A percentile compares a stretch with the other conserved stretches of the same genome.
These are phyloP conservation scores for Adelognathus sp. DNA, from an alignment of 2,888 invertebrate species.

Conservation along the genomic window DNA sequence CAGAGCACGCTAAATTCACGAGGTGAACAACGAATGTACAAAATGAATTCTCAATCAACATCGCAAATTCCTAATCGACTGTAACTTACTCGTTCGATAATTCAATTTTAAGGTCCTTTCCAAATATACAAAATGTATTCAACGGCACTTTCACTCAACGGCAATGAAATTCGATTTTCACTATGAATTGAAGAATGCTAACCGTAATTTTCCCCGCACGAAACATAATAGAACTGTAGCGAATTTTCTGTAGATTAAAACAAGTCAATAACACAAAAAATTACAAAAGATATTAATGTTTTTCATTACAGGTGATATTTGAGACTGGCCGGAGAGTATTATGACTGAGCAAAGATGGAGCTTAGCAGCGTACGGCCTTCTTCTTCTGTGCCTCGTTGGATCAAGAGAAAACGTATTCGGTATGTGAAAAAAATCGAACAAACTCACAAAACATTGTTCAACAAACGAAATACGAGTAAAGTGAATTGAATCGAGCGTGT, in stretches of 20 bases:
- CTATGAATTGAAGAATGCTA: too few species aligned
- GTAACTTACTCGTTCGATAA: too few species aligned
- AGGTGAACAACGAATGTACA: too few species aligned
- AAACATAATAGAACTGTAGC: too few species aligned
- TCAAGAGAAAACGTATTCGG: conserved; percentile 66
- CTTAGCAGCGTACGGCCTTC: conserved; percentile 55
- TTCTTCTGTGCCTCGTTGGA: conserved; percentile 67
- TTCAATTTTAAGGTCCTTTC: too few species aligned
- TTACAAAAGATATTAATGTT: neutral
- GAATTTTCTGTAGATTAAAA: too few species aligned
- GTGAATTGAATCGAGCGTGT: conserved; percentile 17
- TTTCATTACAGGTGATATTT: conserved; percentile 68
- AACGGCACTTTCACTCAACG: too few species aligned
- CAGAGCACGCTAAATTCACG: too few species aligned
- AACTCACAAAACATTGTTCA: neutral
- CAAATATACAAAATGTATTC: too few species aligned
- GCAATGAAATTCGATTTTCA: neutral
- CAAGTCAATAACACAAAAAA: neutral
- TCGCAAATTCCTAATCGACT: too few species aligned
- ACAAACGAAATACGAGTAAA: neutral
- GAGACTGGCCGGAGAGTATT: conserved; percentile 68
- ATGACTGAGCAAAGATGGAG: conserved; percentile 76
- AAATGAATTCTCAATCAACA: too few species aligned
- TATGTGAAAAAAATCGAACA: conserved; percentile 38
- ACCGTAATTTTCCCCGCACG: too few species aligned